Conservation (phyloP, 2,113 vertebrate species). For the Lepidothrix coronata region DNA sequence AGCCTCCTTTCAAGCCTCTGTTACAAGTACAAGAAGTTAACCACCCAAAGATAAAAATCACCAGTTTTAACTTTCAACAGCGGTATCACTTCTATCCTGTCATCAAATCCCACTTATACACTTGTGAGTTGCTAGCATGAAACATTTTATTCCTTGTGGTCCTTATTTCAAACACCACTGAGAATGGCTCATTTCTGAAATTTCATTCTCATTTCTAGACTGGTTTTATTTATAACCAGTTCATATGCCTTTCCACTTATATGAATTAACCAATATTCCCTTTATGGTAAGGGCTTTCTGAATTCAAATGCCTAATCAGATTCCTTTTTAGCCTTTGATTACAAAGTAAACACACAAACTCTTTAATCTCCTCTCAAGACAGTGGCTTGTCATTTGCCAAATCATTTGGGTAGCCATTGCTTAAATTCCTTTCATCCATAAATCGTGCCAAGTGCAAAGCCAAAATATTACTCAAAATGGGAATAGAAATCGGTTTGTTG, state of each 20-base stretch:
- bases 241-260: not conserved
- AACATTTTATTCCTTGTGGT: not conserved
- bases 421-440: not conserved
- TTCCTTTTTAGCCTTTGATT: not conserved
- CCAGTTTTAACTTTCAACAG: not conserved
- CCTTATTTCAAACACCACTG: not conserved
- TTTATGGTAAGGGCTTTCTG: not conserved
- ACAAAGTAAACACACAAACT: not conserved
- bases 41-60: conserved; percentile 8
- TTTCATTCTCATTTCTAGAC: not conserved
- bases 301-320: not conserved
- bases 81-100: not conserved
- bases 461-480: not conserved
- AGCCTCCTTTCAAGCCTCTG: conserved; percentile 6
- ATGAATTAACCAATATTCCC: not conserved
- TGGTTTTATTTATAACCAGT: not conserved
- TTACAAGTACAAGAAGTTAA: conserved; percentile 21
- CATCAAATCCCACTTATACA: not conserved
- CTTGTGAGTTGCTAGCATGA: not conserved
- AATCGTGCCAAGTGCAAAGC: not conserved
- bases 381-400: not conserved
- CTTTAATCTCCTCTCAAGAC: not conserved
- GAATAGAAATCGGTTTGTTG: not conserved
- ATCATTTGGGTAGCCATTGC: not conserved
- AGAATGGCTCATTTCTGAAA: not conserved